Base-by-base conservation (phyloP, 2,888 invertebrate species). In the Perizoma flavofasciatum region DNA sequence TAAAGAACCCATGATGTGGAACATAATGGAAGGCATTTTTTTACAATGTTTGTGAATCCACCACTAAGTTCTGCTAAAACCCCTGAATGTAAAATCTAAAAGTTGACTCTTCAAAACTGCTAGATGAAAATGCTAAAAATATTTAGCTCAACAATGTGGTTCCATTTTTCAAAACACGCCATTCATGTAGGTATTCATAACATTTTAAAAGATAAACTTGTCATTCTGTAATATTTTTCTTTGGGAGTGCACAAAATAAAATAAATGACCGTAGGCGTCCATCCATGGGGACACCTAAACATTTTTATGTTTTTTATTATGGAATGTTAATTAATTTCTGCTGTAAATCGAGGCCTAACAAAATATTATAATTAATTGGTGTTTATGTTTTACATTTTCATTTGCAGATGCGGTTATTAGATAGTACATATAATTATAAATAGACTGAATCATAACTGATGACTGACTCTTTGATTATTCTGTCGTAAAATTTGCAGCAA, bases 291-390 rank as follows among this genome's bases (percentile, higher is more conserved):
- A 87, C 88, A 89, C 84, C 84, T 88, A 84, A 87, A 83, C 77
- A 77, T 87, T 88, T 82, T 85, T 83, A 68, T 80, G 69, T 82
- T 86, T 88, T 88, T 87, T 81, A 85, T 77, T 1, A 79, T 68
- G 88, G 90, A 89, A 91, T 89, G 82, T 90, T 91, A 91, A 91
- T 91, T 91, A 91, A 89, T 89, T 89, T 89, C 86, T 78, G 79
- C 85, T 90, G 91, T 91, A 89, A 87, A 86, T 86, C 80, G 83
- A 78, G 79, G 78, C 81, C 82, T 86, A 86, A 89, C 86, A 88
- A 86, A 85, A 84, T 81, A 78, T 81, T 82, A 85, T 88, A 89
- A 91, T 90, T 88, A 88, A 89, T 89, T 79, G 79, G 72, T 78
- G 79, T 79, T 81, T 79, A 66, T 70, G 51, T 69, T 44, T 71